A percentile compares a stretch with the other conserved stretches of the same genome.
Evolutionary conservation across 2,888 invertebrate genomes (phyloP).

Genomic region (Pyralis farinalis): DNA sequence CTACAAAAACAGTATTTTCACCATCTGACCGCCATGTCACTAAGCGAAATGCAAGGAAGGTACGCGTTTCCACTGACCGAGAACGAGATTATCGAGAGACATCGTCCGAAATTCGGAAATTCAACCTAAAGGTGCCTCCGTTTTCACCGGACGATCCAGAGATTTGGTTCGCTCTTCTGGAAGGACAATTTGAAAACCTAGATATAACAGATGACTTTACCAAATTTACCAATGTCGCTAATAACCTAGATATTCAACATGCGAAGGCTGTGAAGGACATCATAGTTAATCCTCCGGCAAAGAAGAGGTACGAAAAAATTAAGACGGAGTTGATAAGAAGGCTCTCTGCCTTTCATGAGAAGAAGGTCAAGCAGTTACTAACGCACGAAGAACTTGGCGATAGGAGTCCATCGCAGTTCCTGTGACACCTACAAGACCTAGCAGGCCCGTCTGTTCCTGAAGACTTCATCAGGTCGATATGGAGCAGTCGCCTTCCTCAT

Average conservation of each 20-base stretch:
- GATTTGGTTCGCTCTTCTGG: not conserved
- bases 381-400: constrained; percentile 22
- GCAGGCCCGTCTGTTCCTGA: constrained; percentile 15
- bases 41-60: not conserved
- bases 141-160: not conserved
- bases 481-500: constrained; percentile 15
- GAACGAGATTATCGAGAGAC: no score
- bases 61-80: not conserved
- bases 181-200: not conserved
- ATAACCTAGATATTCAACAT: not conserved
- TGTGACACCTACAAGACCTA: constrained; percentile 15
- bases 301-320: constrained; percentile 13
- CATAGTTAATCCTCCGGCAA: not conserved
- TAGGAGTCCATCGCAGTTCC: constrained; percentile 21
- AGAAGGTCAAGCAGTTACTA: constrained; percentile 18
- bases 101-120: not conserved
- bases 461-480: constrained; percentile 16
- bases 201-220: not conserved
- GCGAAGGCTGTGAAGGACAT: not conserved
- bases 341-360: constrained; percentile 15
- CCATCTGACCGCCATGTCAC: not conserved
- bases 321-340: constrained; percentile 18
- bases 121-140: not conserved
- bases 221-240: not conserved
- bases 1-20: not conserved